Conservation (phyloP, 2,888 invertebrate species). For the Neoscelio sp. region DNA sequence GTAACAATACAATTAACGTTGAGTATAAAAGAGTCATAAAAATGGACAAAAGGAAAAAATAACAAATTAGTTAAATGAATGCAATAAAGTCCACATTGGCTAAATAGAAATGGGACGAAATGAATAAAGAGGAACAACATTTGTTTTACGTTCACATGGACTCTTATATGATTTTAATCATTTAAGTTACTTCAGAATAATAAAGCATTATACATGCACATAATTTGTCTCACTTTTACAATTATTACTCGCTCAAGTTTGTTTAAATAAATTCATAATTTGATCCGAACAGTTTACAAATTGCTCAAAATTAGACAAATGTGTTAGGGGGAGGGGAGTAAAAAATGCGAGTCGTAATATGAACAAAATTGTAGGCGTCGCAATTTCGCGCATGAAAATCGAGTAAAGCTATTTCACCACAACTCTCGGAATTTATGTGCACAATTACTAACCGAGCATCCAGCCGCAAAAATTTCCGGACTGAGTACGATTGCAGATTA, state of each 20-base stretch:
- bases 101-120: conserved; percentile 11
- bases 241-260: too few relatives aligned
- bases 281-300: conserved; percentile 7
- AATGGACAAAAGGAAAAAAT: conserved; percentile 17
- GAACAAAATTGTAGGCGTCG: conserved; percentile 48
- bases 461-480: conserved; percentile 74
- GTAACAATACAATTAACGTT: conserved; percentile 22
- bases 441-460: conserved; percentile 72
- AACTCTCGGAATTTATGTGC: conserved; percentile 72
- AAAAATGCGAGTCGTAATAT: conserved; percentile 37
- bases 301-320: conserved; percentile 32
- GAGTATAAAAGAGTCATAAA: conserved; percentile 8
- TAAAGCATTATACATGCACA: too few relatives aligned
- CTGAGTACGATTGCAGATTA: conserved; percentile 74
- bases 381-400: conserved; percentile 56
- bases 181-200: too few relatives aligned
- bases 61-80: conserved; percentile 37
- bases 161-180: conserved; percentile 41
- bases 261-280: conserved; percentile 6
- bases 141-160: conserved; percentile 14
- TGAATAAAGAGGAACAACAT: conserved; percentile 1
- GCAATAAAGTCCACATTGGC: conserved; percentile 4
- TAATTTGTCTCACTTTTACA: too few relatives aligned
- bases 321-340: not conserved
- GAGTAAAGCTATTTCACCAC: conserved; percentile 43